Evolutionary conservation across 2,888 invertebrate genomes (phyloP), one percentile per base, ranked within the genome.

Genomic region (Apotomis capreana): DNA sequence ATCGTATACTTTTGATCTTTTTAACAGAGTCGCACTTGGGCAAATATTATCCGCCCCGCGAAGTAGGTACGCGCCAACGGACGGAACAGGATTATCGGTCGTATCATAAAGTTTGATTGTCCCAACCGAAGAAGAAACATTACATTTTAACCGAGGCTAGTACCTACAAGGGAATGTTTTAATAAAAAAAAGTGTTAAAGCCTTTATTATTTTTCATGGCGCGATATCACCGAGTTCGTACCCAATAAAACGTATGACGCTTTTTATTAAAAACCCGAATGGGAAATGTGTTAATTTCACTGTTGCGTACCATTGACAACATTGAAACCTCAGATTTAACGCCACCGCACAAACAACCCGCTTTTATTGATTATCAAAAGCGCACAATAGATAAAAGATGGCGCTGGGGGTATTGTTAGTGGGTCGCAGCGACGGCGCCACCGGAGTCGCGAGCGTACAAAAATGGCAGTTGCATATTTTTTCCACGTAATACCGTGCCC

Each of bases 401-500:
- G 92, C 92, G 91, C 86, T 92, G 88, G 81, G 78, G 80, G 88
- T 88, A 90, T 89, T 91, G 90, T 89, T 87, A 86, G 85, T 87
- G 84, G 86, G 87, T 86, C 87, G 84, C 85, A 91, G 87, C 88
- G 91, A 91, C 92, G 91, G 91, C 91, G 92, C 92, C 92, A 92
- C 92, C 92, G 86, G 91, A 89, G 91, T 90, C 87, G 92, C 84
- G 83, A 84, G 85, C 89, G 88, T 90, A 90, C 92, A 89, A 91
- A 92, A 92, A 92, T 92, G 92, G 91, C 89, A 91, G 92, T 91
- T 90, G 91, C 90, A 91, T 92, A 91, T 92, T 91, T 91, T 90
- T 74, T 86, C 87, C 88, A 85, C 84, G 83, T 87, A 86, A 87
- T 84, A 81, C 71, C 71, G 59, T 51, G 49, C 6, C 37, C 12